Evolutionary conservation across 2,113 vertebrate species (phyloP), one percentile per base, ranked within the genome.

Genomic region (Tupaia chinensis): DNA sequence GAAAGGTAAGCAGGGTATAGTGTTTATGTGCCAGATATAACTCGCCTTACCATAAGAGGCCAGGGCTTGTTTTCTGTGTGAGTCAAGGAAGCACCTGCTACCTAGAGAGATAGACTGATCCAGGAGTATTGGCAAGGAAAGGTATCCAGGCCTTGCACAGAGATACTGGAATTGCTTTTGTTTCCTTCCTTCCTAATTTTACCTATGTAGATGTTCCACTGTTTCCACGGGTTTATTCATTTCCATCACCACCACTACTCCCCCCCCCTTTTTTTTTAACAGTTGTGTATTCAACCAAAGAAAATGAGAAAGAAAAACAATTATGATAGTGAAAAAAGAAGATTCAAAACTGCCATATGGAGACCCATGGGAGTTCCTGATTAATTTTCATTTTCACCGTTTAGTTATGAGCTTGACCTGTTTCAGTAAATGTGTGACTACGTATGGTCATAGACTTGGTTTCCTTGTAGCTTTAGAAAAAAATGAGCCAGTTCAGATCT

Each of bases 261-360:
- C 74, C 2, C 3, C 29, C 5, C 5, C 79, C 78, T 54, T 54
- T 80, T 72, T 88, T 76, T 94, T 95, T 94, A 76, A 86, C 20
- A 44, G 16, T 53, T 92, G 10, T 97, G 78, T 96, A 95, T 96
- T 96, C 94, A 95, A 96, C 81, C 93, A 95, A 94, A 96, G 95
- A 97, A 97, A 97, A 97, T 87, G 83, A 96, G 87, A 94, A 96
- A 96, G 79, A 97, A 94, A 97, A 97, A 97, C 89, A 95, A 94
- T 93, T 95, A 89, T 83, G 91, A 58, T 91, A 77, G 61, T 76
- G 12, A 29, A 22, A 34, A 78, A 68, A 15, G 89, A 82, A 81
- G 32, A 87, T 74, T 93, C 85, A 78, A 95, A 97, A 84, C 54
- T 89, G 29, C 89, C 70, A 81, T 87, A 84, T 91, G 91, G 83